Evolutionary conservation across 2,888 invertebrate genomes (phyloP).

Genomic region (Axea sp.): DNA sequence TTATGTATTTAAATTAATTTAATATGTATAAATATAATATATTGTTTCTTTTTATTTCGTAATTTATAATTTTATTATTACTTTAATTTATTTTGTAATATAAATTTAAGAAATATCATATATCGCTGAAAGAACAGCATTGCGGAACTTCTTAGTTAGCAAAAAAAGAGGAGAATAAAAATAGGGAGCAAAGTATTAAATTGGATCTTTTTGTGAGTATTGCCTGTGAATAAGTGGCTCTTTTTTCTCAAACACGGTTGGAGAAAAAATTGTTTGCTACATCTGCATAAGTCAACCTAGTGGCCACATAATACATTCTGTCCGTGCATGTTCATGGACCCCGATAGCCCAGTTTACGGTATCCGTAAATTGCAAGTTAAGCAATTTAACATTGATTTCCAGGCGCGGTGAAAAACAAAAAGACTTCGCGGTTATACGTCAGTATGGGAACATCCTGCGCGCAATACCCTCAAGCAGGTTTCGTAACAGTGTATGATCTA

Average conservation of each 20-base stretch:
- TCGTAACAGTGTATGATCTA: conserved; percentile 71
- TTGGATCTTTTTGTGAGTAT: no score
- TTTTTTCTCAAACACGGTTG: not conserved
- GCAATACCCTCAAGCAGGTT: conserved; percentile 68
- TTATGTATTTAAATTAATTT: no score
- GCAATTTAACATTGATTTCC: conserved; percentile 70
- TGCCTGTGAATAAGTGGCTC: no score
- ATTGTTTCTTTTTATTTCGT: no score
- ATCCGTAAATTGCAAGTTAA: conserved; percentile 64
- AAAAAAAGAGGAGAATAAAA: no score
- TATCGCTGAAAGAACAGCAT: no score
- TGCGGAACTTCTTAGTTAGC: no score
- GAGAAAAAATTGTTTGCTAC: conserved; percentile 32
- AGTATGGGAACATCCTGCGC: conserved; percentile 76
- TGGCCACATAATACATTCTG: conserved; percentile 28
- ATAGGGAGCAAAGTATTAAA: no score
- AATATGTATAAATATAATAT: no score
- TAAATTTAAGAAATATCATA: no score
- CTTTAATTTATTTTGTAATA: no score
- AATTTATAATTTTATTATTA: no score
- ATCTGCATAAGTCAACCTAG: conserved; percentile 39
- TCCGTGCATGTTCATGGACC: conserved; percentile 21
- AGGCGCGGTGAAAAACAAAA: conserved; percentile 63
- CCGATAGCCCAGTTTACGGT: conserved; percentile 67
- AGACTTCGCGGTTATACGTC: conserved; percentile 59